Conservation (phyloP, 2,797 vertebrate genomes). For the Poecilia velifera region DNA sequence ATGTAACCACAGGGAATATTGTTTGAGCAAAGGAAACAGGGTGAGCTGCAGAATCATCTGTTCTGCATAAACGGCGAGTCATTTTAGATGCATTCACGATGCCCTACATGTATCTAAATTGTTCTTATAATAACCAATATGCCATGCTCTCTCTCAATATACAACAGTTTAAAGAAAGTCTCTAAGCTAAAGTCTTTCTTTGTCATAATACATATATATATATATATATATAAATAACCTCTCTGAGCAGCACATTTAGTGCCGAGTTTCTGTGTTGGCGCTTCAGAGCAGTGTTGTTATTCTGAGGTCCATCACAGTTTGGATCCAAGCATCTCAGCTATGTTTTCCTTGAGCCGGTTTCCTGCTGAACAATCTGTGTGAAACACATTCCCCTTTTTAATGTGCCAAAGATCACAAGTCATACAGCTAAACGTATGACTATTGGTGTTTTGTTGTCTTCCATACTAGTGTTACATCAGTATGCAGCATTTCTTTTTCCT, state of each 20-base stretch:
- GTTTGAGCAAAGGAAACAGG: constrained; percentile 10
- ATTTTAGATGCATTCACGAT: background rate
- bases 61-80: background rate
- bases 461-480: background rate
- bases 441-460: constrained; percentile 18
- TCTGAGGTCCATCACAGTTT: background rate
- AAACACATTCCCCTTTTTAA: constrained; percentile 46
- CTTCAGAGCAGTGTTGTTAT: constrained; percentile 3
- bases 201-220: background rate
- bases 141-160: background rate
- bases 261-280: background rate
- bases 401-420: constrained; percentile 12
- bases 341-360: constrained; percentile 41
- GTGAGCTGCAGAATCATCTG: background rate
- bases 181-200: background rate
- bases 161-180: background rate
- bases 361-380: constrained; percentile 25
- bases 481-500: background rate
- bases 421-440: constrained; percentile 18
- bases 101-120: background rate
- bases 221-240: background rate
- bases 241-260: background rate
- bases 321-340: constrained; percentile 6
- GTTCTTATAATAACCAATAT: too few relatives aligned
- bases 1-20: constrained; percentile 13